Percentiles rank a stretch among this genome's conserved stretches.
phyloP scores from a whole-genome alignment of 2,888 invertebrate genomes.

The Halictus ligatus region DNA sequence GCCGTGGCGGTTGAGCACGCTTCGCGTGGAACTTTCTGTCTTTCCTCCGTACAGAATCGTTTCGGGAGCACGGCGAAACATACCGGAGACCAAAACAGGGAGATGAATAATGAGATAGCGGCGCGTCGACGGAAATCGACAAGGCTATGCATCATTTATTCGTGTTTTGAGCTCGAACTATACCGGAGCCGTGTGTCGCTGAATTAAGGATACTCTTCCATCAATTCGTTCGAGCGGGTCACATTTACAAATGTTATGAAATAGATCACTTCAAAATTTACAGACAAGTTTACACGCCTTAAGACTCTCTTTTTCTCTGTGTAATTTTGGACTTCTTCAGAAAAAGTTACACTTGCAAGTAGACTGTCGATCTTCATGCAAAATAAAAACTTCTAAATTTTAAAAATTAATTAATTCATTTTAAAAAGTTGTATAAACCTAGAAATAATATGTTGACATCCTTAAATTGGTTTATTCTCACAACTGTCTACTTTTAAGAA shows the following conservation, averaged over 20 bases:
- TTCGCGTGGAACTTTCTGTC: slow-evolving; percentile 23
- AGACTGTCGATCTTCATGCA: too few species aligned
- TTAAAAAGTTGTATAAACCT: too few species aligned
- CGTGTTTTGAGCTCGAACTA: not conserved
- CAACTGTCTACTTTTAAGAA: too few species aligned
- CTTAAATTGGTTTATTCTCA: too few species aligned
- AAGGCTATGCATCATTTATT: slow-evolving; percentile 1
- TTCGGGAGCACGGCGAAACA: not conserved
- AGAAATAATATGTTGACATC: too few species aligned
- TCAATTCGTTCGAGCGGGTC: not conserved
- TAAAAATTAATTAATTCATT: too few species aligned
- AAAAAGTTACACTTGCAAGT: too few species aligned
- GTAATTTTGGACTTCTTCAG: too few species aligned
- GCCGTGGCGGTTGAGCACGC: slow-evolving; percentile 17
- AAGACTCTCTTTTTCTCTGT: too few species aligned
- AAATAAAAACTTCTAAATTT: too few species aligned
- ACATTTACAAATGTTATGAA: not conserved
- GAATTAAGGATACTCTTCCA: not conserved
- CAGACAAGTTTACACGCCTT: too few species aligned
- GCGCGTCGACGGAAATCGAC: slow-evolving; percentile 8
- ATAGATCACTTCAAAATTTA: not conserved
- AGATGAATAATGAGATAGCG: not conserved
- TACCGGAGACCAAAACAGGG: not conserved
- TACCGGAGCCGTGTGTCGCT: not conserved
- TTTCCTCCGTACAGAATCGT: slow-evolving; percentile 9